Conservation (phyloP, 1,140 invertebrate genomes). For the Papilio aristodemus region DNA sequence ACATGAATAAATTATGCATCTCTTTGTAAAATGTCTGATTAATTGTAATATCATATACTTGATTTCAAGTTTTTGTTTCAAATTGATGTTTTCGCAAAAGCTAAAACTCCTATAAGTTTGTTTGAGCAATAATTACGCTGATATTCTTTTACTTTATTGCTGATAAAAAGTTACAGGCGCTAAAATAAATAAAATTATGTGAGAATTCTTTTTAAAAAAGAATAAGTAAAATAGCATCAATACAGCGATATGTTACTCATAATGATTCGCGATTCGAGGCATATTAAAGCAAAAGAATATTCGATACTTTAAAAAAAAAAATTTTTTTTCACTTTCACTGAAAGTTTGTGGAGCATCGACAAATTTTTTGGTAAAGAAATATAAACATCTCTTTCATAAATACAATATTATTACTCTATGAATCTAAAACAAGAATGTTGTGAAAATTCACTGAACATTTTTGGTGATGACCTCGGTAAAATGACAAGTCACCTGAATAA, state of each 20-base stretch:
- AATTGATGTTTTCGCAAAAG: not conserved
- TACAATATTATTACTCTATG: too few species aligned
- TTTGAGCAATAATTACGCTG: not conserved
- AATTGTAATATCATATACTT: not conserved
- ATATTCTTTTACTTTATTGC: not conserved
- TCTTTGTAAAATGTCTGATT: not conserved
- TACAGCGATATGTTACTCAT: too few species aligned
- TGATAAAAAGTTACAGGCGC: not conserved
- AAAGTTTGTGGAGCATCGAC: too few species aligned
- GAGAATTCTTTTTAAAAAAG: not conserved
- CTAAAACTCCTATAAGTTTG: not conserved
- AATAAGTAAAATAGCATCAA: too few species aligned
- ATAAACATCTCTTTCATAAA: too few species aligned
- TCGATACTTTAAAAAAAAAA: too few species aligned
- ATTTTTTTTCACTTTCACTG: too few species aligned
- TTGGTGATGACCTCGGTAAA: not conserved
- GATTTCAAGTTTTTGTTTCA: too few species aligned
- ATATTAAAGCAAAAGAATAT: too few species aligned
- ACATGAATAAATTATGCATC: not conserved
- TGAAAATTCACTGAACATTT: not conserved
- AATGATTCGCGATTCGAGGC: too few species aligned
- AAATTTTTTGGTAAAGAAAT: too few species aligned
- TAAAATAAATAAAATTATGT: not conserved
- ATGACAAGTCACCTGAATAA: constrained; percentile 11
- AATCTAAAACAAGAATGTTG: too few species aligned